Evolutionary conservation across 1,140 invertebrate genomes (phyloP), one percentile per base, ranked within the genome.

Genomic region (Drosophila melanica): DNA sequence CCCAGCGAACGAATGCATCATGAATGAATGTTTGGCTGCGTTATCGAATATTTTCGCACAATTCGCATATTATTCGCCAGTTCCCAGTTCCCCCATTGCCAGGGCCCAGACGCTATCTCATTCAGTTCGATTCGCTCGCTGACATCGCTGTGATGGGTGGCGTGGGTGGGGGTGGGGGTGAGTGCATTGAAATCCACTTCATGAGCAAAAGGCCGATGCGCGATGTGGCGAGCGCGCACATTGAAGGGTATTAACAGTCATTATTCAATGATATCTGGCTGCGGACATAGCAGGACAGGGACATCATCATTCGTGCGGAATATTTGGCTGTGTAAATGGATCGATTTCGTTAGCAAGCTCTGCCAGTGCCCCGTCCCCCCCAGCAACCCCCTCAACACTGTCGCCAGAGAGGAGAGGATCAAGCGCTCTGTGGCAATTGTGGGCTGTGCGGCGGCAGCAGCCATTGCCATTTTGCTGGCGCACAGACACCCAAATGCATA

Each of bases 231-330:
- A 62, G 57, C 45, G 66, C 55, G 64, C 84, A 91, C 81, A 91
- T 91, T 91, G 90, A 90, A 91, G 85, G 90, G 90, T 91, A 91
- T 91, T 91, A 91, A 91, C 90, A 91, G 90, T 91, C 90, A 91
- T 91, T 91, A 91, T 91, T 91, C 90, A 91, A 90, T 91, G 90
- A 91, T 91, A 91, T 91, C 90, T 90, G 77, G 79, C 77, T 89
- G 84, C 80, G 85, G 84, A 89, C 85, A 90, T 84, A 84, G 85
- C 84, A 75, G 84, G 73, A 80, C 77, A 65, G 84, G 84, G 84
- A 87, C 84, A 87, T 87, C 84, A 87, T 87, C 84, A 84, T 87
- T 89, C 85, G 84, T 80, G 84, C 69, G 76, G 62, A 89, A 87
- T 84, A 79, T 79, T 76, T 74, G 55, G 59, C 64, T 71, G 58